Conservation (phyloP, 2,113 vertebrate genomes). For the Ceyx melanurus region DNA sequence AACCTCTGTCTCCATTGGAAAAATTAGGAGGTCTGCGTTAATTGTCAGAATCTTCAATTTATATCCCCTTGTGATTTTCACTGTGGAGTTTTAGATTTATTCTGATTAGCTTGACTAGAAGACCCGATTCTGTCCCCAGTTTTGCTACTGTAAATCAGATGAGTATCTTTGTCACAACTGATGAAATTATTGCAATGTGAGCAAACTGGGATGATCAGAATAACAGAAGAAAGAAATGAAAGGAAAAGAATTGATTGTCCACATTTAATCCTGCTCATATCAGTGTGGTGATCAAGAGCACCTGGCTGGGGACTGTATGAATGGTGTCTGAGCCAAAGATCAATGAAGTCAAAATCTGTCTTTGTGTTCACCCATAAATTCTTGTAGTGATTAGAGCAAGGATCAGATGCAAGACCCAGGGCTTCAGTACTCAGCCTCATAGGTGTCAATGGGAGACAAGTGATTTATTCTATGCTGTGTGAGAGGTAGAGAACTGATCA, state of each 20-base stretch:
- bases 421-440: background rate
- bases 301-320: background rate
- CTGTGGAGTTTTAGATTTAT: background rate
- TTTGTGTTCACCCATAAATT: background rate
- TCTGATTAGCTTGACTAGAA: constrained; percentile 38
- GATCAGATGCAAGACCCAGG: background rate
- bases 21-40: constrained; percentile 25
- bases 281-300: background rate
- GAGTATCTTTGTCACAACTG: background rate
- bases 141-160: background rate
- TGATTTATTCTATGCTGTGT: background rate
- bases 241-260: background rate
- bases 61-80: background rate
- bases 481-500: background rate
- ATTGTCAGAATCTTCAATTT: constrained; percentile 21
- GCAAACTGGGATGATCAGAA: background rate
- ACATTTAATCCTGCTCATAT: background rate
- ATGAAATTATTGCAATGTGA: background rate
- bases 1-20: constrained; percentile 30
- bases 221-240: background rate
- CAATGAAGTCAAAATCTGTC: background rate
- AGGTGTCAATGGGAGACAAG: background rate
- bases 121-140: constrained; percentile 8
- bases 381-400: background rate
- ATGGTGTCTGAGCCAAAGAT: background rate